These are phyloP conservation scores for Ennomos quercinarius DNA, from an alignment of 2,888 invertebrate species.

Conservation along the genomic window DNA sequence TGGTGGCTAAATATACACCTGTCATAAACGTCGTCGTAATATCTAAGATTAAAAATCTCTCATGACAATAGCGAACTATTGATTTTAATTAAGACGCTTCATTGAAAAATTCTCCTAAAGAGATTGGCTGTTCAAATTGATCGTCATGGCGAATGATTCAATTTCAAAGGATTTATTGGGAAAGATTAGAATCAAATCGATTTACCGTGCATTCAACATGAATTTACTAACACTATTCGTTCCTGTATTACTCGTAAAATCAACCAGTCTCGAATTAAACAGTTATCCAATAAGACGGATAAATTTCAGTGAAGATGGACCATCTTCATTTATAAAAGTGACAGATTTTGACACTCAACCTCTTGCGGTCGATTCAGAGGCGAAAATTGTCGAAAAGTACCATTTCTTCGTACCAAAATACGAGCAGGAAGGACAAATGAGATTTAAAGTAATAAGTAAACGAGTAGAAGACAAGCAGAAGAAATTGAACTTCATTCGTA, in stretches of 20 bases:
- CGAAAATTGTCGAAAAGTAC: slow-evolving; percentile 1
- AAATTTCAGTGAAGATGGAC: background rate
- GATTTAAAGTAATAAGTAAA: slow-evolving; percentile 42
- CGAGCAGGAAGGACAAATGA: slow-evolving; percentile 46
- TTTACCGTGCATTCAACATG: slow-evolving; percentile 4
- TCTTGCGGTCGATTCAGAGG: background rate
- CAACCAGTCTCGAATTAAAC: background rate
- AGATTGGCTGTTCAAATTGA: background rate
- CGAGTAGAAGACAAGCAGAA: background rate
- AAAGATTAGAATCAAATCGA: slow-evolving; percentile 10
- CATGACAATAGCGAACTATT: no score
- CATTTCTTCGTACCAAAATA: slow-evolving; percentile 20
- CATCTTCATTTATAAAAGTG: background rate
- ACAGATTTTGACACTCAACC: background rate
- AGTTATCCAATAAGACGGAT: background rate
- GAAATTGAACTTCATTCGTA: background rate
- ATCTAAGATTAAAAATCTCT: no score
- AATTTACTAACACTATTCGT: background rate
- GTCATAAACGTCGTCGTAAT: no score
- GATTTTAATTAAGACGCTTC: no score
- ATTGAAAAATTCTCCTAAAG: no score
- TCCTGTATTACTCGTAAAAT: background rate
- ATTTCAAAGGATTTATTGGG: slow-evolving; percentile 1
- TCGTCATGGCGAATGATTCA: background rate
- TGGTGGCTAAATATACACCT: no score